Base-by-base conservation (phyloP, 2,888 invertebrate genomes). In the Aleiodes testaceus region DNA sequence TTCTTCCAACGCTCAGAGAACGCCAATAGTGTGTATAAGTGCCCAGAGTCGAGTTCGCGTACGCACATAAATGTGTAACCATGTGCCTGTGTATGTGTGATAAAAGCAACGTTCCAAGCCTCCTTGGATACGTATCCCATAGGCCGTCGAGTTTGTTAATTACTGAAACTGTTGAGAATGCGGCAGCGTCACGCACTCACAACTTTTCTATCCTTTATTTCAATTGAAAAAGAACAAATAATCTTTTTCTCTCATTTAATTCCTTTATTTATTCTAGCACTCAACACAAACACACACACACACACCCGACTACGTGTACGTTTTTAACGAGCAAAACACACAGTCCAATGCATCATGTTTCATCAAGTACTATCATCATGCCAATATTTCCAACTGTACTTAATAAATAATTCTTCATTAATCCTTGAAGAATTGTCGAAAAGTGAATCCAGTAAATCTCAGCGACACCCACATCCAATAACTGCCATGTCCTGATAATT, bases 401-500 rank as follows among this genome's bases (percentile, higher is more conserved):
- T 36, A 3, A 2, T 47, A 5, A 3, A 26, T 5, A 26, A 16
- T 47, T 47, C 47, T 47, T n/a, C 16, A 14, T 47, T 2, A 47
- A 5, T 14, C 16, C 4, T 47, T 16, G 14, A 47, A 47, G 9
- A 22, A 45, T 42, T 3, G 6, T 67, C 3, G 5, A 18, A 5
- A 18, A 14, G n/a, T 20, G 12, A 3, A 14, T 7, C n/a, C 5
- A 61, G 4, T 26, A 1, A 5, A 3, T 26, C 5, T 92, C 91
- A 98, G 91, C 97, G 95, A 90, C 99, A 99, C 72, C 99, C 99
- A 88, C 99, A 99, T 72, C 97, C 97, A 81, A 95, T 93, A 77
- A 99, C 99, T 82, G 97, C 94, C 99, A 99, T 99, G 88, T 99
- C 98, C 89, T 97, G 95, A 90, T 99, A 99, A 90, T 96, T 98